These are phyloP conservation scores for Forbesichthys agassizii DNA, from an alignment of 2,113 vertebrate species.

Conservation along the genomic window DNA sequence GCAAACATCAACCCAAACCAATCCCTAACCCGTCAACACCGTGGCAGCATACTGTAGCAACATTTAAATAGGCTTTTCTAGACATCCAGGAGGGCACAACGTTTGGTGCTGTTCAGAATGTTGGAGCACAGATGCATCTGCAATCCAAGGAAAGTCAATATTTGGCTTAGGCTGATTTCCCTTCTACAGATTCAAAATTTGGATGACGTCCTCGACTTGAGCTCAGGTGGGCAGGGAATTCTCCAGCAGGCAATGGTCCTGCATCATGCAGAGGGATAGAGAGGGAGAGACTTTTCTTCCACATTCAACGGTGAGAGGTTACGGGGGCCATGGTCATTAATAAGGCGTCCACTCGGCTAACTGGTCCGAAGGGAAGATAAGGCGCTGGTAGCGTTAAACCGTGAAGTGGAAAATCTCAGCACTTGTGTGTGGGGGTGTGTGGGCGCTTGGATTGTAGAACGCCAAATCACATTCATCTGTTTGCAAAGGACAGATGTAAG, in stretches of 20 bases:
- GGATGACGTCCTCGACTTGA: background rate
- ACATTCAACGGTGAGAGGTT: slow-evolving; percentile 14
- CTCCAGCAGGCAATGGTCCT: slow-evolving; percentile 1
- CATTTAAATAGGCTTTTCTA: background rate
- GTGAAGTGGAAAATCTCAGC: background rate
- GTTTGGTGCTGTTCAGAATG: no score
- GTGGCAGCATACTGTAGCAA: background rate
- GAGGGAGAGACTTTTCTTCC: background rate
- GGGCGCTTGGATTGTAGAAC: no score
- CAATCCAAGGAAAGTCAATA: no score
- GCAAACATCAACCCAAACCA: background rate
- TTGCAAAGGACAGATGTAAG: slow-evolving; percentile 2
- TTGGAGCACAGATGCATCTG: no score
- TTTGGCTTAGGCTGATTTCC: background rate
- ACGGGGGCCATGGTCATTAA: slow-evolving; percentile 41
- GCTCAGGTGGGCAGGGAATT: slow-evolving; percentile 23
- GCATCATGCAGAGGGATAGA: background rate
- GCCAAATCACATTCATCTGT: background rate
- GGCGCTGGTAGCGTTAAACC: background rate
- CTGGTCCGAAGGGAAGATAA: slow-evolving; percentile 3
- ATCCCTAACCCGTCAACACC: slow-evolving; percentile 11
- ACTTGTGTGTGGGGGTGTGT: background rate
- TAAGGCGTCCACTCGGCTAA: background rate
- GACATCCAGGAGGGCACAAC: background rate
- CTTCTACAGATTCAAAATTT: no score